phyloP scores from a whole-genome alignment of 2,113 vertebrate species.

The Donacobius atricapilla region DNA sequence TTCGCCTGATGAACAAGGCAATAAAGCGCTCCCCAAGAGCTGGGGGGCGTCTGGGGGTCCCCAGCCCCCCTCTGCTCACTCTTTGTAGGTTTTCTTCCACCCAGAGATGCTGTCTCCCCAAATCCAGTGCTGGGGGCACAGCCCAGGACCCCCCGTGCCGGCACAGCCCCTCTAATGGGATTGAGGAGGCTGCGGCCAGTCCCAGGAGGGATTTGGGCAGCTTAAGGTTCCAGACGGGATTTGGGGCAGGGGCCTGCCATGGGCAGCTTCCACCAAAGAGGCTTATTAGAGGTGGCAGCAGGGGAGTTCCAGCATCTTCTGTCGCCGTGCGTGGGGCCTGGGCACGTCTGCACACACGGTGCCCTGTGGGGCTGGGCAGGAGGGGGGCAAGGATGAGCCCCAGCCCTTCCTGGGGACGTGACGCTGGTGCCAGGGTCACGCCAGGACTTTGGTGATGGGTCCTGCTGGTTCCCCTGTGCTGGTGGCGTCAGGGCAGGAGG shows the following conservation, averaged over 20 bases:
- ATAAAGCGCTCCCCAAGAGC: background rate
- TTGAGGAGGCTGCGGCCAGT: background rate
- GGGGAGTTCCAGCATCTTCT: background rate
- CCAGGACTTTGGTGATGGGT: background rate
- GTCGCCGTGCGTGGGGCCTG: background rate
- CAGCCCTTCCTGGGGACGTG: background rate
- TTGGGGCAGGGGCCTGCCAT: constrained; percentile 9
- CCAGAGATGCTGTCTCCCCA: accelerated
- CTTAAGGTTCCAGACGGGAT: constrained; percentile 66
- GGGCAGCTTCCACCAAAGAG: constrained; percentile 38
- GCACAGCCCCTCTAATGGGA: constrained; percentile 15
- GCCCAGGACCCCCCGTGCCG: background rate
- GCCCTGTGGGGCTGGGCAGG: background rate
- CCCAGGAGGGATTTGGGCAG: constrained; percentile 54
- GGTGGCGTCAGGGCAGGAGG: background rate
- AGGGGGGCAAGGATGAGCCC: background rate
- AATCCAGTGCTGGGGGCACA: background rate
- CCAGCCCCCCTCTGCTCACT: accelerated
- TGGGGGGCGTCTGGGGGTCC: background rate
- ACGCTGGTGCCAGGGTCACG: accelerated
- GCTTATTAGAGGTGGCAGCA: constrained; percentile 34
- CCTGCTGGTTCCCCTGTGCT: background rate
- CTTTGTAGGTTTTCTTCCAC: background rate
- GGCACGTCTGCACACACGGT: background rate
- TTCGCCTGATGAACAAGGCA: too few species aligned